These are phyloP conservation scores for Caenorhabditis sp. DNA, from an alignment of 2,888 invertebrate genomes.

Conservation along the genomic window DNA sequence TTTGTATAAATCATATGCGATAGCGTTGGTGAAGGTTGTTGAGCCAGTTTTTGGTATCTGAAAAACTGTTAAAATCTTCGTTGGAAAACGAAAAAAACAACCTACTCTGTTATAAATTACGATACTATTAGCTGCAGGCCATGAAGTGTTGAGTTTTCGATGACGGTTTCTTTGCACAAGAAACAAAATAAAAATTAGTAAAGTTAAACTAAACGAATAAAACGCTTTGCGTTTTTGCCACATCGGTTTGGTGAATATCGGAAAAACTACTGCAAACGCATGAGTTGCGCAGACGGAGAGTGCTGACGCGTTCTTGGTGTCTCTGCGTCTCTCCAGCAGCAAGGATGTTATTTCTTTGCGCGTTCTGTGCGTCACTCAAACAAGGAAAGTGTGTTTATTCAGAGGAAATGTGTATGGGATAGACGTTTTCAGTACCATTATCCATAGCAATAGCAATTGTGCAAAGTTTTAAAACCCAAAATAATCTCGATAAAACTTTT, in stretches of 20 bases:
- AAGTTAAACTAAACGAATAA: constrained; percentile 25
- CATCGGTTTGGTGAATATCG: constrained; percentile 8
- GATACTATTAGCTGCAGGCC: constrained; percentile 55
- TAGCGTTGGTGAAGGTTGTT: constrained; percentile 82
- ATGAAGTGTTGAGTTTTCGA: neutral
- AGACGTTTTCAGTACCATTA: too few relatives aligned
- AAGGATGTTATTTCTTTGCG: neutral
- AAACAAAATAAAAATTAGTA: constrained; percentile 29
- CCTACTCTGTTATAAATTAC: constrained; percentile 75
- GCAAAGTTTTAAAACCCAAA: too few relatives aligned
- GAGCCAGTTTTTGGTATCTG: constrained; percentile 82
- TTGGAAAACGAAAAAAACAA: neutral
- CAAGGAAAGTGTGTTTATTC: neutral
- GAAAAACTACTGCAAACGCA: constrained; percentile 15
- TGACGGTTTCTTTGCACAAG: constrained; percentile 6
- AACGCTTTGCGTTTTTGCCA: constrained; percentile 44
- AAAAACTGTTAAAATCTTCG: constrained; percentile 14
- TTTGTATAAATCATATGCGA: constrained; percentile 81
- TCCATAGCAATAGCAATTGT: too few relatives aligned
- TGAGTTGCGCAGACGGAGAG: neutral
- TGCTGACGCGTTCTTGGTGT: constrained; percentile 22
- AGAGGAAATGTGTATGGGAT: too few relatives aligned
- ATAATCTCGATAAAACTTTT: too few relatives aligned
- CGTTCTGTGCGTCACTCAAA: neutral
- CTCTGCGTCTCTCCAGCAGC: constrained; percentile 20